Evolutionary conservation across 2,888 invertebrate genomes (phyloP), one percentile per base, ranked within the genome.

Genomic region (Sminthurinus aureus): DNA sequence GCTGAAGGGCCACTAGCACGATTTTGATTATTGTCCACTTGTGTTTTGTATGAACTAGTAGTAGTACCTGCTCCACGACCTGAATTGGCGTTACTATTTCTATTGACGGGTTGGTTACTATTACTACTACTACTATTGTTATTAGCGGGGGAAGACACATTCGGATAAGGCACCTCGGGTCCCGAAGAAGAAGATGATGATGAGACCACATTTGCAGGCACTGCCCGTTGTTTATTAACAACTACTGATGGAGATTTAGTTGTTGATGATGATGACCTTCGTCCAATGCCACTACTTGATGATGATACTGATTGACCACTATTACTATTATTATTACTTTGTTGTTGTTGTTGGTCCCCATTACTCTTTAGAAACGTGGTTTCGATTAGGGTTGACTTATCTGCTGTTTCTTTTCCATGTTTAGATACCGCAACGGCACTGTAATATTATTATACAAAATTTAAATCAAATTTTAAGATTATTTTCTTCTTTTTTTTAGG

Each of bases 311-410:
- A 81, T 81, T 84, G 73, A 73, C 80, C 80, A 80, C 80, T 51
- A 79, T 18, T 50, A 50, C 18, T 20, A 75, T 74, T 74, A 38
- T 38, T 79, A 2, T 67, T 24, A n/a, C 58, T 38, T 52, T 80
- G 50, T 20, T 71, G 74, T 79, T 69, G 58, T 22, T 71, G 83
- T 64, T 87, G 86, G 84, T 88, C 89, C 82, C 89, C 89, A 84
- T 89, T 89, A 92, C 94, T 91, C n/a, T 67, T 67, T 13, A n/a
- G 85, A 84, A 89, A 87, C 87, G 89, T 89, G 90, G 91, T 91
- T 90, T 92, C 94, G 91, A 94, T 94, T 92, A 94, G 93, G 89
- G 93, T 93, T 90, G 94, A 93, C 91, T 94, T 94, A 91, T 94
- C 93, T 90, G 93, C 93, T 91, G 92, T 93, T 83, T 89, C 88